Evolutionary conservation across 2,888 invertebrate genomes (phyloP).

Genomic region (Caenorhabditis becei): DNA sequence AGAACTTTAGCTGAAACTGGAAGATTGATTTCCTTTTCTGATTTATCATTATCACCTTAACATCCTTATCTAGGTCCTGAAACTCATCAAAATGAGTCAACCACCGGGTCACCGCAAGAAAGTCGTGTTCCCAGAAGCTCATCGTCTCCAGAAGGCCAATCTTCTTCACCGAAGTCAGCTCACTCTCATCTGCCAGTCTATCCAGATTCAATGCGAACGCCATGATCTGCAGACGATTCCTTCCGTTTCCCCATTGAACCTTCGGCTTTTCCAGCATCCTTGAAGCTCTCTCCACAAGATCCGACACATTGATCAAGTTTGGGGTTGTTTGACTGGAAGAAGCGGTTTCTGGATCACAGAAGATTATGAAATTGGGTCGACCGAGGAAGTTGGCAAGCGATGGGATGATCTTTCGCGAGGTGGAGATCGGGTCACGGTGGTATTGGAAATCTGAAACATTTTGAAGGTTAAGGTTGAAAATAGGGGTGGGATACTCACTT

Average conservation of each 20-base stretch:
- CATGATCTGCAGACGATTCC: conserved; percentile 13
- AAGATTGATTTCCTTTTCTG: no score
- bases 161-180: not conserved
- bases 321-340: not conserved
- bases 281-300: conserved; percentile 1
- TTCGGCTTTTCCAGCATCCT: conserved; percentile 9
- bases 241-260: not conserved
- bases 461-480: not conserved
- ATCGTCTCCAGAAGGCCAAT: conserved; percentile 26
- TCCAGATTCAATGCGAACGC: conserved; percentile 13
- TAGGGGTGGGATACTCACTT: conserved; percentile 13
- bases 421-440: conserved; percentile 20
- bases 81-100: conserved; percentile 58
- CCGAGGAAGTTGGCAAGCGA: conserved; percentile 22
- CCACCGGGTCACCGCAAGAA: conserved; percentile 44
- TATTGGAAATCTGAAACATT: conserved; percentile 33
- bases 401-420: conserved; percentile 8
- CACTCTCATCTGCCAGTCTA: not conserved
- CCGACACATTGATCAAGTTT: conserved; percentile 4
- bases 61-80: conserved; percentile 19
- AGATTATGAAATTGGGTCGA: conserved; percentile 29
- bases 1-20: conserved; percentile 28
- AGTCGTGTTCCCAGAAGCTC: conserved; percentile 37
- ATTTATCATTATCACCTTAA: no score
- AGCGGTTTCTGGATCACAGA: conserved; percentile 36